phyloP scores from a whole-genome alignment of 2,888 invertebrate genomes.

The Nephrocerus scutellatus region DNA sequence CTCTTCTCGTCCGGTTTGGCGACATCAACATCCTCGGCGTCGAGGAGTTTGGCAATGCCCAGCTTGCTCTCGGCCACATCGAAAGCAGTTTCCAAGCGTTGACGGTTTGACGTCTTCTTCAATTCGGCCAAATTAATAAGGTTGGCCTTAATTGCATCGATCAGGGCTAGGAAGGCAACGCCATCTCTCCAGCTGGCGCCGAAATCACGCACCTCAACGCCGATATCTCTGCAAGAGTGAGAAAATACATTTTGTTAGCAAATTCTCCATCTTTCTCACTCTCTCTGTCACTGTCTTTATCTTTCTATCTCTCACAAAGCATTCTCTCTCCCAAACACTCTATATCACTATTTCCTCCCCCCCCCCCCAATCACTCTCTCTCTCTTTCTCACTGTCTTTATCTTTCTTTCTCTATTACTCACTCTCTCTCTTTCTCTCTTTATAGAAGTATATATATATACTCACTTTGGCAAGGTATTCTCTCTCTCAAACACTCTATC shows the following conservation, averaged over 20 bases:
- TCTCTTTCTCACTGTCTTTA: too few species aligned
- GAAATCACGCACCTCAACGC: slow-evolving; percentile 86
- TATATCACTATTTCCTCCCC: too few species aligned
- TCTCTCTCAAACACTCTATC: too few species aligned
- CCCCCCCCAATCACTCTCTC: too few species aligned
- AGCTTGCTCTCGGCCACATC: slow-evolving; percentile 84
- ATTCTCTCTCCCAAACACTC: too few species aligned
- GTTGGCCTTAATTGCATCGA: slow-evolving; percentile 90
- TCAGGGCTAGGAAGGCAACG: slow-evolving; percentile 88
- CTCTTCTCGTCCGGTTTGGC: slow-evolving; percentile 94
- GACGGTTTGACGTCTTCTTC: slow-evolving; percentile 67
- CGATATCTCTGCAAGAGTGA: slow-evolving; percentile 61
- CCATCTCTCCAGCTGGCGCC: slow-evolving; percentile 96
- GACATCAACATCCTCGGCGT: slow-evolving; percentile 94
- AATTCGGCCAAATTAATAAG: slow-evolving; percentile 81
- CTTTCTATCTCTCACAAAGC: too few species aligned
- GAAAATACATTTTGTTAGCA: neutral
- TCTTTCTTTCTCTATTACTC: too few species aligned
- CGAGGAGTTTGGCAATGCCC: slow-evolving; percentile 84
- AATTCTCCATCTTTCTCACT: too few species aligned
- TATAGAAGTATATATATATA: neutral
- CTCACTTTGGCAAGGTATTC: too few species aligned
- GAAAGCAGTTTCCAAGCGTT: slow-evolving; percentile 86
- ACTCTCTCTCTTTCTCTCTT: too few species aligned
- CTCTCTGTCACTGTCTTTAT: too few species aligned